These are phyloP conservation scores for Drosophila bipectinata DNA, from an alignment of 1,140 invertebrate species.

Conservation along the genomic window DNA sequence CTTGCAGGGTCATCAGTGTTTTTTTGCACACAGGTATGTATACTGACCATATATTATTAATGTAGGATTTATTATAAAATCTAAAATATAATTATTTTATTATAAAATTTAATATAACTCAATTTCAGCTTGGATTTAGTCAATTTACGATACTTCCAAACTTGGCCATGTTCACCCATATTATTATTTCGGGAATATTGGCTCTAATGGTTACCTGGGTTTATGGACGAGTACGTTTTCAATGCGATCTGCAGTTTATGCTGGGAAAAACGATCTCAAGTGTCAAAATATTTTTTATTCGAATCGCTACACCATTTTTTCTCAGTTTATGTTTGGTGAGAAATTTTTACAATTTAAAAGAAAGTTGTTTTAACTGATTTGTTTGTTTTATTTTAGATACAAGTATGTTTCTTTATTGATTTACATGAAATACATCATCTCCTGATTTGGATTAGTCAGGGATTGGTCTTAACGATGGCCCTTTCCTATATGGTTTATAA, in stretches of 20 bases:
- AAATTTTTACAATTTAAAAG: too few relatives aligned
- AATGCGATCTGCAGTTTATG: conserved; percentile 92
- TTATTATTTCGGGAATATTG: conserved; percentile 89
- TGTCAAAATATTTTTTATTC: conserved; percentile 72
- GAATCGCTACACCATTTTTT: conserved; percentile 73
- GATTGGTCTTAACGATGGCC: conserved; percentile 54
- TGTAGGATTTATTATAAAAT: background rate
- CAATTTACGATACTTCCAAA: conserved; percentile 83
- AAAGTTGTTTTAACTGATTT: background rate
- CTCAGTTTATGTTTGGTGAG: conserved; percentile 59
- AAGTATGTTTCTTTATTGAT: conserved; percentile 41
- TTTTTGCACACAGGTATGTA: conserved; percentile 73
- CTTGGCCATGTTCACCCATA: conserved; percentile 90
- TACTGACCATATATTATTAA: background rate
- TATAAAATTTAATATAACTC: background rate
- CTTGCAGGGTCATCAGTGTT: conserved; percentile 61
- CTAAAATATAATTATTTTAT: too few relatives aligned
- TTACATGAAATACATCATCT: conserved; percentile 24
- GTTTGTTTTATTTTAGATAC: conserved; percentile 33
- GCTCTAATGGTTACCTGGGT: conserved; percentile 89
- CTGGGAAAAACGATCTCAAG: conserved; percentile 88
- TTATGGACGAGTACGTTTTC: conserved; percentile 90
- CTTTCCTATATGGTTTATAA: conserved; percentile 70
- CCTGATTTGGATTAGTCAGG: conserved; percentile 63
- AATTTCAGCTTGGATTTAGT: conserved; percentile 60